phyloP scores from a whole-genome alignment of 2,888 invertebrate genomes.

The Unio delphinus region DNA sequence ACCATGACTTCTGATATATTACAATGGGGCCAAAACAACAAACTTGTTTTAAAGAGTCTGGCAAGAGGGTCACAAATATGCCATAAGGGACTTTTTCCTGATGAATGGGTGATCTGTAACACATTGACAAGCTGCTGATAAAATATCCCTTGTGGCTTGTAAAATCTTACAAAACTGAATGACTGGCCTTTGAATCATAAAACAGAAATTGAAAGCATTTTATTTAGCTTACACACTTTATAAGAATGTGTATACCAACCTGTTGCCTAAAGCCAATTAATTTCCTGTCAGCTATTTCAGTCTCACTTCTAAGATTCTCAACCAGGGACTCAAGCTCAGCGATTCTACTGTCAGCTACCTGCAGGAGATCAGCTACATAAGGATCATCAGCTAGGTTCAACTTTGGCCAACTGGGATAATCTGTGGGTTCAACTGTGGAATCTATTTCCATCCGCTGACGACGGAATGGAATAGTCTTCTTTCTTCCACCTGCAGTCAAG shows the following conservation, averaged over 20 bases:
- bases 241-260: conserved; percentile 42
- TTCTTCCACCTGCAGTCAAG: conserved; percentile 63
- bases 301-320: conserved; percentile 52
- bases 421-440: conserved; percentile 57
- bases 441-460: conserved; percentile 71
- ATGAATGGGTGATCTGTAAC: too few species aligned
- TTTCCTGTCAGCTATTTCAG: conserved; percentile 65
- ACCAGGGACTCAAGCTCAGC: conserved; percentile 60
- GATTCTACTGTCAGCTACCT: conserved; percentile 69
- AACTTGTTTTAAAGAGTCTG: too few species aligned
- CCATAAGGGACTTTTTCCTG: too few species aligned
- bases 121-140: too few species aligned
- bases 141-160: too few species aligned
- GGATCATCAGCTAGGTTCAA: conserved; percentile 63
- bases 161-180: not conserved
- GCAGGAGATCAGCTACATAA: conserved; percentile 68
- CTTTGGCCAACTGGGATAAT: conserved; percentile 22
- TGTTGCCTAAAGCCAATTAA: conserved; percentile 66
- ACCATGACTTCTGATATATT: too few species aligned
- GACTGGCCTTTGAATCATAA: not conserved
- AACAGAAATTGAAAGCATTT: not conserved
- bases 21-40: too few species aligned
- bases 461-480: conserved; percentile 71
- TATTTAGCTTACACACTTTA: not conserved
- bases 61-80: too few species aligned